Conservation (phyloP, 2,797 vertebrate species). For the Scarus forsteni region DNA sequence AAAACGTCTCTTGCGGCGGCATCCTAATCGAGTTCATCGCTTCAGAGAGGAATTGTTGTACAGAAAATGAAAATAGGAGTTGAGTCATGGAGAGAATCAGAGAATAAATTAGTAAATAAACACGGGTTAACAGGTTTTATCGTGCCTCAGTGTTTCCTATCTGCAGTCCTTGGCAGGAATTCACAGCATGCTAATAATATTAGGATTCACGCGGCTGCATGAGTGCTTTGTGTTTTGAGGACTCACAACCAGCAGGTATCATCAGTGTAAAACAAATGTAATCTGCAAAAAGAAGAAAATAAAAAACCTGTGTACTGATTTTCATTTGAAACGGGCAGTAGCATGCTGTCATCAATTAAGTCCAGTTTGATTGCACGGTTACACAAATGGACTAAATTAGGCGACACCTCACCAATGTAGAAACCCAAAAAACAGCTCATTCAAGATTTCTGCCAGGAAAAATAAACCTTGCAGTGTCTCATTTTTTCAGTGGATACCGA, state of each 20-base stretch:
- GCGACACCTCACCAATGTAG: too few relatives aligned
- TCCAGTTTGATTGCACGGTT: too few relatives aligned
- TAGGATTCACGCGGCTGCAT: slow-evolving; percentile 23
- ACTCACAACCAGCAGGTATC: background rate
- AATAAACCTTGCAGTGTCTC: background rate
- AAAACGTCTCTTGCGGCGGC: slow-evolving; percentile 16
- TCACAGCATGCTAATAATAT: slow-evolving; percentile 28
- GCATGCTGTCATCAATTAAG: too few relatives aligned
- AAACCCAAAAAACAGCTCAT: too few relatives aligned
- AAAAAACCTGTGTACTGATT: background rate
- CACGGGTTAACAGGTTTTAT: slow-evolving; percentile 42
- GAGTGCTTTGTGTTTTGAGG: slow-evolving; percentile 22
- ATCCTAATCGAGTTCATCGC: slow-evolving; percentile 25
- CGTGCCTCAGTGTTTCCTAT: slow-evolving; percentile 11
- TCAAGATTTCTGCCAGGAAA: too few relatives aligned
- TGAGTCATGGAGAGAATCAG: slow-evolving; percentile 30
- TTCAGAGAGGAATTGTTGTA: slow-evolving; percentile 31
- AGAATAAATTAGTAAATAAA: slow-evolving; percentile 46
- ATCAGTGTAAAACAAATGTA: slow-evolving; percentile 1
- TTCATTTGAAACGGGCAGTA: background rate
- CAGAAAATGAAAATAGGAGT: slow-evolving; percentile 43
- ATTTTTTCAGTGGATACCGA: background rate
- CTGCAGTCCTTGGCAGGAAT: slow-evolving; percentile 25
- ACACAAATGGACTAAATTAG: too few relatives aligned
- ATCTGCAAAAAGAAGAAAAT: background rate